Conservation (phyloP, 2,113 vertebrate species). For the Steatornis caripensis region DNA sequence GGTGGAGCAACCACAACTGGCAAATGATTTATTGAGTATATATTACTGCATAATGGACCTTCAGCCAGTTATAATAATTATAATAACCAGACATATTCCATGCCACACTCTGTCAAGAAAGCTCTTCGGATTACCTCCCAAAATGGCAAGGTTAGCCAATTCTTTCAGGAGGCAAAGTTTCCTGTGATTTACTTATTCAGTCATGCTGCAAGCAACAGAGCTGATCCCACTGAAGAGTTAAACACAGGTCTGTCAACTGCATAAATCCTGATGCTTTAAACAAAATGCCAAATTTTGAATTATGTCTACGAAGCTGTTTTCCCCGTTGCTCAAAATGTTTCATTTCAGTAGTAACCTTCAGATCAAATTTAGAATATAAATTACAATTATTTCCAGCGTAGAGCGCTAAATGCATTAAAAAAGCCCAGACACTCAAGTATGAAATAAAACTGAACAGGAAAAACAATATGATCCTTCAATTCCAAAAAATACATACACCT, state of each 20-base stretch:
- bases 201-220: background rate
- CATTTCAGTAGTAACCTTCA: background rate
- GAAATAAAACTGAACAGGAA: background rate
- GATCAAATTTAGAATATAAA: background rate
- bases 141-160: background rate
- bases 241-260: background rate
- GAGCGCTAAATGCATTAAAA: background rate
- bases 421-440: background rate
- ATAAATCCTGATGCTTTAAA: background rate
- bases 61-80: background rate
- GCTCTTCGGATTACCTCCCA: background rate
- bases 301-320: background rate
- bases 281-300: background rate
- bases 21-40: conserved; percentile 9
- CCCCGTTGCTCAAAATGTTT: background rate
- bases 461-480: background rate
- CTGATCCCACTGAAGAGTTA: background rate
- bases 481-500: background rate
- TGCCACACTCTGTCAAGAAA: background rate
- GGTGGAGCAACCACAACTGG: background rate
- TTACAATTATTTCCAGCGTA: background rate
- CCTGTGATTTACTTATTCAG: background rate
- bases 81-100: background rate
- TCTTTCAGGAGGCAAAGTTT: background rate
- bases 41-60: background rate